phyloP scores from a whole-genome alignment of 2,888 invertebrate genomes.

The Philaethria dido region DNA sequence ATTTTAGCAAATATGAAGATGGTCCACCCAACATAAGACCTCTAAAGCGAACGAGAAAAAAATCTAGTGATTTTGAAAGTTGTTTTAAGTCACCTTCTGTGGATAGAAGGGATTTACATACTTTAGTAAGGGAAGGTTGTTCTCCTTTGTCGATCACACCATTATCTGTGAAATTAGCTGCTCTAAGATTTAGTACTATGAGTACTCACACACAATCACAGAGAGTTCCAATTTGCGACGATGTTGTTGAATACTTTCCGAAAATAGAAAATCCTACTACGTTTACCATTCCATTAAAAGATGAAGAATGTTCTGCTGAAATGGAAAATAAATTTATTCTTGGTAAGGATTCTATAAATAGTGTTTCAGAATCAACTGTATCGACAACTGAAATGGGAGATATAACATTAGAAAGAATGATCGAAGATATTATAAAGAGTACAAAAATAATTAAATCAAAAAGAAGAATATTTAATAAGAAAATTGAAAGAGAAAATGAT shows the following conservation, averaged over 20 bases:
- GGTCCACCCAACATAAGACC: constrained; percentile 66
- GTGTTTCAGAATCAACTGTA: constrained; percentile 72
- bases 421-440: constrained; percentile 85
- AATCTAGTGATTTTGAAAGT: constrained; percentile 76
- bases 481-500: constrained; percentile 47
- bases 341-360: constrained; percentile 64
- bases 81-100: constrained; percentile 76
- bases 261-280: constrained; percentile 70
- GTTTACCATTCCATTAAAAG: constrained; percentile 67
- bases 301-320: constrained; percentile 76
- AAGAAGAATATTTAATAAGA: constrained; percentile 64
- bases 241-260: constrained; percentile 79
- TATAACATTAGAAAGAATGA: constrained; percentile 83
- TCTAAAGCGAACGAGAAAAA: constrained; percentile 74
- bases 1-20: constrained; percentile 73
- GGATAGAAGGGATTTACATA: constrained; percentile 71
- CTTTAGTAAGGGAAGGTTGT: constrained; percentile 73
- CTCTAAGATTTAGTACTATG: constrained; percentile 82
- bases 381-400: constrained; percentile 82
- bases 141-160: constrained; percentile 83
- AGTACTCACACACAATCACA: constrained; percentile 70
- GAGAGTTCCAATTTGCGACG: constrained; percentile 56
- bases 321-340: constrained; percentile 80
- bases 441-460: constrained; percentile 78
- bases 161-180: constrained; percentile 84